Evolutionary conservation across 2,113 vertebrate species (phyloP).

Genomic region (Centropristis striata): DNA sequence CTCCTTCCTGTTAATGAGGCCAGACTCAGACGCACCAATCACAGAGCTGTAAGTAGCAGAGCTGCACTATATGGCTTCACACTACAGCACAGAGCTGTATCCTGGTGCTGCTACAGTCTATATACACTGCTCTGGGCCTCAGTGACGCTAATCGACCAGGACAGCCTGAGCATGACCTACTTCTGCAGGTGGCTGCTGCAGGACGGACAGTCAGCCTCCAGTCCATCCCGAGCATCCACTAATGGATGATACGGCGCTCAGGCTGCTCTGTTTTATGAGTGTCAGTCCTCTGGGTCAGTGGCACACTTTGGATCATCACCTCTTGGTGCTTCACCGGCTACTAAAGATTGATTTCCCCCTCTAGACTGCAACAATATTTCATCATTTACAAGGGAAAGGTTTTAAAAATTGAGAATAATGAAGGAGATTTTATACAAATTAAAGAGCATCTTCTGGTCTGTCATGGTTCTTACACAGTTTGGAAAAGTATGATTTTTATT

Average conservation of each 20-base stretch:
- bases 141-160: slow-evolving; percentile 69
- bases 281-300: slow-evolving; percentile 43
- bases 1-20: slow-evolving; percentile 5
- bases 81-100: no score
- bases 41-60: slow-evolving; percentile 2
- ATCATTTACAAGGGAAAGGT: not conserved
- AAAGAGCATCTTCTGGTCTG: not conserved
- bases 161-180: slow-evolving; percentile 78
- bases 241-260: slow-evolving; percentile 32
- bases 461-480: no score
- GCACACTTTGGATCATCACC: not conserved
- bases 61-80: no score
- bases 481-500: no score
- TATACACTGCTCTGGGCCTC: slow-evolving; percentile 14
- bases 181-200: slow-evolving; percentile 65
- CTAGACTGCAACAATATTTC: not conserved
- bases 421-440: not conserved
- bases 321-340: not conserved
- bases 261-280: slow-evolving; percentile 31
- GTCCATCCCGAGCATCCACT: not conserved
- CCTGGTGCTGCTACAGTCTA: slow-evolving; percentile 1
- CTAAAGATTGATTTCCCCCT: not conserved
- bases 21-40: slow-evolving; percentile 23
- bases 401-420: not conserved
- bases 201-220: slow-evolving; percentile 24